These are phyloP conservation scores for Oxygymnocypris stewartii DNA, from an alignment of 2,113 vertebrate species.

Conservation along the genomic window DNA sequence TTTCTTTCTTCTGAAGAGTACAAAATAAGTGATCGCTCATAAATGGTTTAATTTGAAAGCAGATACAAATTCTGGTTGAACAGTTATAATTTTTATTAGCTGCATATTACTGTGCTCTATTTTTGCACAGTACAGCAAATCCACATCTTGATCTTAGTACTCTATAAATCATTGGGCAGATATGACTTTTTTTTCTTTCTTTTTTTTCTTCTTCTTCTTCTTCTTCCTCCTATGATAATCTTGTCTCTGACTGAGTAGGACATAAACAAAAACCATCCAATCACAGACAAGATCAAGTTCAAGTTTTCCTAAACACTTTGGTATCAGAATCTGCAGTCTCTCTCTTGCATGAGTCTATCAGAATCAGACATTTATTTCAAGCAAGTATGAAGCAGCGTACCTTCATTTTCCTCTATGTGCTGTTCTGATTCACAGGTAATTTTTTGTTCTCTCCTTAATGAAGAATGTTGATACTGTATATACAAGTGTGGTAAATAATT, in stretches of 20 bases:
- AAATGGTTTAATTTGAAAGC: no score
- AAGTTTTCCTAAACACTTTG: background rate
- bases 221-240: background rate
- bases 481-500: background rate
- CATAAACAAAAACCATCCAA: background rate
- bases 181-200: no score
- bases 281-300: background rate
- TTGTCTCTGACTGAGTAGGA: background rate
- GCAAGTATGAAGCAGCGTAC: constrained; percentile 9
- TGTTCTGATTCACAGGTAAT: constrained; percentile 48
- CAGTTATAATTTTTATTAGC: no score
- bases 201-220: no score
- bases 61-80: no score
- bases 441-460: background rate
- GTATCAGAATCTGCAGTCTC: no score
- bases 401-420: constrained; percentile 4
- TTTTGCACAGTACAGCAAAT: no score
- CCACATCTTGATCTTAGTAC: no score
- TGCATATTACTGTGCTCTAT: no score
- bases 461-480: background rate
- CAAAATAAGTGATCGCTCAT: no score
- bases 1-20: no score
- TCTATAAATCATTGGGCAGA: no score
- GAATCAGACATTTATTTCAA: background rate
- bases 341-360: background rate